phyloP scores from a whole-genome alignment of 2,797 vertebrate species.

The Hoplostethus atlanticus region DNA sequence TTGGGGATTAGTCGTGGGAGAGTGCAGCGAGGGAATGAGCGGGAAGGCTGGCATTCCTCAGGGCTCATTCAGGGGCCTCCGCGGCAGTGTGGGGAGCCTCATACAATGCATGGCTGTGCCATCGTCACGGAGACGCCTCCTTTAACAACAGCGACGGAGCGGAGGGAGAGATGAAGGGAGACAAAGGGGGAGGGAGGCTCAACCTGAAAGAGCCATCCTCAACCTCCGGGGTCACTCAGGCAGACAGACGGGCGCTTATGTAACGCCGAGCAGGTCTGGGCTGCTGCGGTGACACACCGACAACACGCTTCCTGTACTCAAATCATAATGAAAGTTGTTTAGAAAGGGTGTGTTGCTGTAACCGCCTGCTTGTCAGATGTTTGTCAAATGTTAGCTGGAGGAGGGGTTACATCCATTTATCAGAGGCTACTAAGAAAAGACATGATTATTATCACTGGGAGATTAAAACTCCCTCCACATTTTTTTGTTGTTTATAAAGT shows the following conservation, averaged over 20 bases:
- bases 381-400: slow-evolving; percentile 46
- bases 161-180: not conserved
- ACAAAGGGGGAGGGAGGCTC: not conserved
- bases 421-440: slow-evolving; percentile 31
- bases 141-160: slow-evolving; percentile 47
- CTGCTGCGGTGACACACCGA: not conserved
- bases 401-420: slow-evolving; percentile 49
- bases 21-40: slow-evolving; percentile 79
- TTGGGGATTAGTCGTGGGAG: slow-evolving; percentile 83
- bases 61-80: slow-evolving; percentile 74
- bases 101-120: slow-evolving; percentile 78
- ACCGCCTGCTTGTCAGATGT: slow-evolving; percentile 42
- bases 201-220: slow-evolving; percentile 55
- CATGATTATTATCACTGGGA: slow-evolving; percentile 18
- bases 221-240: slow-evolving; percentile 28
- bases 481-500: slow-evolving; percentile 16
- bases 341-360: slow-evolving; percentile 62
- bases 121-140: slow-evolving; percentile 74
- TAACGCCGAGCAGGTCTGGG: slow-evolving; percentile 49
- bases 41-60: slow-evolving; percentile 80
- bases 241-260: slow-evolving; percentile 44
- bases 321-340: slow-evolving; percentile 65
- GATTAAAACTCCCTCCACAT: not conserved
- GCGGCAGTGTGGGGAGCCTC: slow-evolving; percentile 56
- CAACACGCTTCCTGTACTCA: slow-evolving; percentile 16